Base-by-base conservation (phyloP, 1,140 invertebrate species). In the Chironomus tepperi region DNA sequence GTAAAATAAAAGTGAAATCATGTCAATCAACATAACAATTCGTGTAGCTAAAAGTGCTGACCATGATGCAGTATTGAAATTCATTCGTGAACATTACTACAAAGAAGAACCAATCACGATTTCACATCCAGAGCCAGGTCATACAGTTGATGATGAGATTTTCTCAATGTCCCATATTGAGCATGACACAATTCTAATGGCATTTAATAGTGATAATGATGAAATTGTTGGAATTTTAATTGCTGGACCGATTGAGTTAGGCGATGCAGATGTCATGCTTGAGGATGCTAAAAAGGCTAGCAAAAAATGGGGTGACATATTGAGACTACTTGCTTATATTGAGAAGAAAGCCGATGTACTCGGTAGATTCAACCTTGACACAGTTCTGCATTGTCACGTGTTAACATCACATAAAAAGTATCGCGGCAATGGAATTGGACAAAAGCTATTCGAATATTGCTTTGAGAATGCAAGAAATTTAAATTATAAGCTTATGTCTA, bases 41-140 rank as follows among this genome's bases (percentile, higher is more conserved):
- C 75, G 75, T 34, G 64, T 75, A 70, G 75, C 75, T 3, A 19
- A 74, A 67, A 21, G n/a, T 10, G 15, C 57, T 19, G 73, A 77
- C 47, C 57, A 42, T 24, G 74, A 77, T 42, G n/a, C 18, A 18
- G 70, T 76, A 10, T 75, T 77, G 18, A 24, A 77, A 18, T 77
- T 77, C n/a, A 70, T 77, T 7, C 73, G 74, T 64, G 64, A 42
- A 8, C 64, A 76, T 57, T 77, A 76, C 19, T 77, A 75, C 70
- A 67, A 9, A 8, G 76, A 77, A 18, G 77, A 77, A 43, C 75
- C 76, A 12, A 73, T 77, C 34, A 76, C 76, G 2, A 70, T 43
- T 76, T 76, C 47, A 47, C 76, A 8, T 77, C 77, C 57, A 75
- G 78, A 75, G 42, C 43, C 64, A 6, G 43, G 74, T 15, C 77